A percentile compares a stretch with the other conserved stretches of the same genome.
These are phyloP conservation scores for Ctenicera cuprea DNA, from an alignment of 2,888 invertebrate genomes.

Conservation along the genomic window DNA sequence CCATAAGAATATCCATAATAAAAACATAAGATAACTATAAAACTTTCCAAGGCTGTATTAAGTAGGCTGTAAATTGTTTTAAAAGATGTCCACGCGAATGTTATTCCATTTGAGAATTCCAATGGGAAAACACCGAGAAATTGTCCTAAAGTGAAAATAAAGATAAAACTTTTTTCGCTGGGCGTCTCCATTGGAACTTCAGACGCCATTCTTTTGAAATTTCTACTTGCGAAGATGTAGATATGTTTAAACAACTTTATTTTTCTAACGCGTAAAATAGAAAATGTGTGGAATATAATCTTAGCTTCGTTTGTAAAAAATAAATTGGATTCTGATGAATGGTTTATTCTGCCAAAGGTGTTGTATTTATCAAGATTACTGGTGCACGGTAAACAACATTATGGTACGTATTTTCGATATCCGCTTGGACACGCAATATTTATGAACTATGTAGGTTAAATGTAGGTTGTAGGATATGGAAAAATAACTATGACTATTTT, in stretches of 20 bases:
- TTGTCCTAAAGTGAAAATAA: conserved; percentile 21
- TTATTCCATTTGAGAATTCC: neutral
- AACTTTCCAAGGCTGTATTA: neutral
- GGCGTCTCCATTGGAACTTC: neutral
- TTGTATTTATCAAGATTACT: no score
- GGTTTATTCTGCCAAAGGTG: neutral
- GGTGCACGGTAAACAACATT: conserved; percentile 7
- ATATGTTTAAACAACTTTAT: neutral
- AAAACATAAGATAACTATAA: neutral
- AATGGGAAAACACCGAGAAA: neutral
- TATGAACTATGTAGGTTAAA: no score
- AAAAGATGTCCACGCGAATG: neutral
- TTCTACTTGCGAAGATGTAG: no score
- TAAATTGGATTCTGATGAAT: neutral
- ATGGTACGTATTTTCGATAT: conserved; percentile 9
- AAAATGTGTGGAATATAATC: neutral
- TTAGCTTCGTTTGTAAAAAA: neutral
- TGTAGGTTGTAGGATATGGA: no score
- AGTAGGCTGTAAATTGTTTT: conserved; percentile 14
- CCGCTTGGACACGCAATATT: neutral
- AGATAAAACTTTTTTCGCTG: conserved; percentile 18
- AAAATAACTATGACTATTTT: no score
- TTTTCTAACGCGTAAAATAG: neutral
- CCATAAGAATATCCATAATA: neutral
- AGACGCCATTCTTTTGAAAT: neutral